A percentile compares a stretch with the other conserved stretches of the same genome.
Evolutionary conservation across 2,113 vertebrate species (phyloP).

Genomic region (Dasyurus viverrinus): DNA sequence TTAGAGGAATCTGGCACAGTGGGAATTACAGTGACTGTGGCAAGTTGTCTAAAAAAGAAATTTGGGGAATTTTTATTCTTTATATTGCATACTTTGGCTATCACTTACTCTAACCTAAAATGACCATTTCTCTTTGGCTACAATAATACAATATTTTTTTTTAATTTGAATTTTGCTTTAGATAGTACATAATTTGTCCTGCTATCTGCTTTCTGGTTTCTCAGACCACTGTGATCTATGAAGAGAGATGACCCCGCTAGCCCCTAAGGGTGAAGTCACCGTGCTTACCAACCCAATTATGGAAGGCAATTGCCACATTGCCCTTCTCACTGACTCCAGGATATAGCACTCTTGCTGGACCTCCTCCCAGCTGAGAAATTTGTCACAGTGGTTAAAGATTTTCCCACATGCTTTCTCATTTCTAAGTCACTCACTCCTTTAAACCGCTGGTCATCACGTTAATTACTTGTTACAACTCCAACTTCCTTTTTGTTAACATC

Average conservation of each 20-base stretch:
- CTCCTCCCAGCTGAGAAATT: not conserved
- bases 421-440: not conserved
- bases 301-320: slow-evolving; percentile 46
- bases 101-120: not conserved
- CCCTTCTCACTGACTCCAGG: not conserved
- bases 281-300: slow-evolving; percentile 74
- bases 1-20: not conserved
- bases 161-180: not conserved
- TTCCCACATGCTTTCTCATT: not conserved
- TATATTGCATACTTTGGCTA: not conserved
- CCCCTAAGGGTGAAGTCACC: slow-evolving; percentile 80
- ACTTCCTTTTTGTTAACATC: not conserved
- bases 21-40: not conserved
- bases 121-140: not conserved
- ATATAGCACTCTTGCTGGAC: slow-evolving; percentile 84
- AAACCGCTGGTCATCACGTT: not conserved
- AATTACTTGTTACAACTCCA: not conserved
- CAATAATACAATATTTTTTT: not conserved
- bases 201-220: slow-evolving; percentile 27
- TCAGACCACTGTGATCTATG: slow-evolving; percentile 69
- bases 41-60: not conserved
- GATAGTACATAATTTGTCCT: too few species aligned
- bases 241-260: slow-evolving; percentile 80
- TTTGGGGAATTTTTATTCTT: not conserved
- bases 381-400: not conserved